phyloP scores from a whole-genome alignment of 1,140 invertebrate species.

The Atta texana region DNA sequence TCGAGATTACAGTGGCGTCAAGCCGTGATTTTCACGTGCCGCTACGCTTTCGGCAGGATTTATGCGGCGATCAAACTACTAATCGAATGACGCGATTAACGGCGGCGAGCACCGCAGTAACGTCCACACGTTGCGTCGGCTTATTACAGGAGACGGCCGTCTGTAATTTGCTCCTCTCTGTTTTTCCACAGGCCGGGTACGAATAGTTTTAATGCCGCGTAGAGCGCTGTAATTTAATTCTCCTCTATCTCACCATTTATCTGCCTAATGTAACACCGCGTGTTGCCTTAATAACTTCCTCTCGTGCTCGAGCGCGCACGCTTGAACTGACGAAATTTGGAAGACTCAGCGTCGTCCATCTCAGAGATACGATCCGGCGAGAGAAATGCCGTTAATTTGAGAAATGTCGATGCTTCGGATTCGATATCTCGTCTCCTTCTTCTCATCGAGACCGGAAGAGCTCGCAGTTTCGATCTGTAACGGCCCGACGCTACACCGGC shows the following conservation, averaged over 20 bases:
- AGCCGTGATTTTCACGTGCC: slow-evolving; percentile 41
- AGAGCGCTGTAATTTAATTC: slow-evolving; percentile 54
- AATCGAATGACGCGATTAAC: slow-evolving; percentile 59
- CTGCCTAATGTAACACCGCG: slow-evolving; percentile 61
- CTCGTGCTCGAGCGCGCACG: slow-evolving; percentile 12
- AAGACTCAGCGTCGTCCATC: background rate
- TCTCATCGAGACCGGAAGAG: slow-evolving; percentile 27
- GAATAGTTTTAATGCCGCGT: slow-evolving; percentile 46
- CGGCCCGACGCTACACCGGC: slow-evolving; percentile 44
- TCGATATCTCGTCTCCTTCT: background rate
- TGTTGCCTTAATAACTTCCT: slow-evolving; percentile 46
- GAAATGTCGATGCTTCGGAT: slow-evolving; percentile 29
- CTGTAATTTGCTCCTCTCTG: slow-evolving; percentile 48
- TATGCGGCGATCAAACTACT: slow-evolving; percentile 38
- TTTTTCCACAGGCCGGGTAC: slow-evolving; percentile 37
- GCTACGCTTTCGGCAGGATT: slow-evolving; percentile 44
- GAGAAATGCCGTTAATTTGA: slow-evolving; percentile 42
- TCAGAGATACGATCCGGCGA: slow-evolving; percentile 28
- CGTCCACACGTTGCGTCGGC: slow-evolving; percentile 29
- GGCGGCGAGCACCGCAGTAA: background rate
- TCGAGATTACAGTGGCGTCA: slow-evolving; percentile 17
- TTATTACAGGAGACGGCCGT: slow-evolving; percentile 57
- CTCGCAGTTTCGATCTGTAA: slow-evolving; percentile 67
- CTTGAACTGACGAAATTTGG: slow-evolving; percentile 36
- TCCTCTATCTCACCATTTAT: slow-evolving; percentile 55